Evolutionary conservation across 30 jellyfish, hydroid and myxozoan genomes (phyloP), one percentile per base, ranked within the genome.

Genomic region (Aurelia aurita complex sp. Pacific): DNA sequence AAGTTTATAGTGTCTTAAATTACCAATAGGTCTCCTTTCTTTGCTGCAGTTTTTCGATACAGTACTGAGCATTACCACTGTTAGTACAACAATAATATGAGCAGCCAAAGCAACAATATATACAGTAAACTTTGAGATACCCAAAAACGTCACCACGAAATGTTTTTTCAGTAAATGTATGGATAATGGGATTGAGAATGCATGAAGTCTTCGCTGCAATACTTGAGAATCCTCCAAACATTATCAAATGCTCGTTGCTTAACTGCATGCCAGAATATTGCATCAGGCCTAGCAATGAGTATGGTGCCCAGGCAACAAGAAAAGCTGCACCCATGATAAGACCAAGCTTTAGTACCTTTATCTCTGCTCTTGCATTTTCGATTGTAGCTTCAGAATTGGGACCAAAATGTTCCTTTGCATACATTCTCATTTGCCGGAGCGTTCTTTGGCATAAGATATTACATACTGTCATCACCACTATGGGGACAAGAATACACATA

Each of bases 221-320:
- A 23, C 75, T 18, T 2, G 76, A 19, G 16, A 77, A 38, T 38
- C 12, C 54, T 10, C 74, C 87, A 14, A 77, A 43, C 18, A 15
- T 10, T 55, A 11, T 42, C 67, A 59, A 77, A 8, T 34, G 12
- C 29, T 62, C 33, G 15, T 53, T 23, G 18, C 65, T 12, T 5
- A 77, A 18, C 14, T 36, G 64, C 5, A 60, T 42, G 2, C 77
- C 55, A 36, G n/a, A 77, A 77, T 59, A 77, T 36, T 76, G 40
- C 50, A 77, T 38, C 66, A 77, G 42, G 2, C 77, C 64, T 36
- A 77, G 54, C 36, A 64, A 38, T n/a, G 87, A 77, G 77, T 77
- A 77, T 3, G 87, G 87, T 40, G 67, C 46, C 87, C 87, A 77
- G 5, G 67, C 77, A 15, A 77, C 23, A 64, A 77, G 51, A 33